Base-by-base conservation (phyloP, 2,113 vertebrate species). In the Psammodynastes pulverulentus region DNA sequence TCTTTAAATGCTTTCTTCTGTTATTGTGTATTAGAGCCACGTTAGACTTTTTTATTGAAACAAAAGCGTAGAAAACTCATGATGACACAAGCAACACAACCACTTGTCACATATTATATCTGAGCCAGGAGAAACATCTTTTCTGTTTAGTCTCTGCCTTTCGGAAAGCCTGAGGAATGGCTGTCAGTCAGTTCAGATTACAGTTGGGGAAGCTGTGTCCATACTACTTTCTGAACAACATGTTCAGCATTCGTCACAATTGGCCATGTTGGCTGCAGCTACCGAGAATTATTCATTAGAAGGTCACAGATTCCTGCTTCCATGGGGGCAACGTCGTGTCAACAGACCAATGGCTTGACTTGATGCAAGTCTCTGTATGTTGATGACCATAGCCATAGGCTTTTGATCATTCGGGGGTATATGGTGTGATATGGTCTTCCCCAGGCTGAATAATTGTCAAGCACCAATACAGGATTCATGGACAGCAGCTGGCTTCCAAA, bases 1-100 rank as follows among this genome's bases (percentile, higher is more conserved):
- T 79, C 72, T 17, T 87, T 19, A 84, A 92, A 94, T 85, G 49
- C 48, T 46, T 79, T 92, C n/a, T 72, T 92, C 19, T 39, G 24
- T 88, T 26, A 79, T 46, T 46, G 2, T 52, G 26, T 46, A 6
- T 79, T 79, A 43, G 58, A 45, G 34, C 13, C 17, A 53, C 45
- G 15, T 39, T 88, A 92, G 39, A n/a, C 39, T 46, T n/a, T n/a
- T 26, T 84, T 45, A 19, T n/a, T 91, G 79, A 56, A 86, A 48
- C 53, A 39, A 49, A 79, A 62, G 84, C 24, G 23, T n/a, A 45
- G 21, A 53, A 45, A 21, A 12, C 26, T n/a, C 4, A 26, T 23
- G 54, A 67, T 5, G 12, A 5, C 7, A 56, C 45, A 79, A 34
- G 23, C 9, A 29, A 84, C 34, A 9, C 49, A 62, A n/a, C 29